Percentiles rank a stretch among this genome's conserved stretches.
phyloP scores from a whole-genome alignment of 2,888 invertebrate species.

The Lithophane semibrunnea region DNA sequence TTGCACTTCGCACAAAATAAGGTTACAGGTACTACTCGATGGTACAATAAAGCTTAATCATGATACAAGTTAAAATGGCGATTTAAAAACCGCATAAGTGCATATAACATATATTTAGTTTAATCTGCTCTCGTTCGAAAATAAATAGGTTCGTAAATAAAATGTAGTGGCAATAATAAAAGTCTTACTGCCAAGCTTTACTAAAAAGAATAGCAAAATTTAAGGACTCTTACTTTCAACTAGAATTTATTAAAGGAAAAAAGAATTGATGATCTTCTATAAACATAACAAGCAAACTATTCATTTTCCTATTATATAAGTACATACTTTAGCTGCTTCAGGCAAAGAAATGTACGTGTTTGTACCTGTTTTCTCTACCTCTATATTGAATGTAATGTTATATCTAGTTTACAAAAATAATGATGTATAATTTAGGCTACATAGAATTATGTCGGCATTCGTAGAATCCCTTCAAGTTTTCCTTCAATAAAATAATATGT shows the following conservation, averaged over 20 bases:
- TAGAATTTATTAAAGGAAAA: neutral
- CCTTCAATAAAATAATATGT: conserved; percentile 18
- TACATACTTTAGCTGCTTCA: neutral
- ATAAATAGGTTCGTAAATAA: conserved; percentile 6
- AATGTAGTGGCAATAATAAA: neutral
- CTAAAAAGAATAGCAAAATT: neutral
- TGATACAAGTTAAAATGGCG: conserved; percentile 30
- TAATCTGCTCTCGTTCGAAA: conserved; percentile 9
- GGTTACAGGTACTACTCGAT: conserved; percentile 45
- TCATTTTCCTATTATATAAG: neutral
- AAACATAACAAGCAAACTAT: neutral
- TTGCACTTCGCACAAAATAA: conserved; percentile 47
- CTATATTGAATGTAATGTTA: neutral
- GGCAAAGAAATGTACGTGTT: neutral
- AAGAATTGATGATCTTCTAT: neutral
- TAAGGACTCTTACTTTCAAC: neutral
- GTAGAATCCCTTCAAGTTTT: conserved; percentile 8
- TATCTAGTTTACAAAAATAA: conserved; percentile 4
- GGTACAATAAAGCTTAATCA: conserved; percentile 48
- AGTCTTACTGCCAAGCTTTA: neutral
- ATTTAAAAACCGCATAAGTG: conserved; percentile 20
- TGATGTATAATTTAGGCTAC: neutral
- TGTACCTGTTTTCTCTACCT: neutral
- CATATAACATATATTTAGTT: neutral
- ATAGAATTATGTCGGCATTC: neutral